These are phyloP conservation scores for Rachycentron canadum DNA, from an alignment of 2,797 vertebrate genomes.

Conservation along the genomic window DNA sequence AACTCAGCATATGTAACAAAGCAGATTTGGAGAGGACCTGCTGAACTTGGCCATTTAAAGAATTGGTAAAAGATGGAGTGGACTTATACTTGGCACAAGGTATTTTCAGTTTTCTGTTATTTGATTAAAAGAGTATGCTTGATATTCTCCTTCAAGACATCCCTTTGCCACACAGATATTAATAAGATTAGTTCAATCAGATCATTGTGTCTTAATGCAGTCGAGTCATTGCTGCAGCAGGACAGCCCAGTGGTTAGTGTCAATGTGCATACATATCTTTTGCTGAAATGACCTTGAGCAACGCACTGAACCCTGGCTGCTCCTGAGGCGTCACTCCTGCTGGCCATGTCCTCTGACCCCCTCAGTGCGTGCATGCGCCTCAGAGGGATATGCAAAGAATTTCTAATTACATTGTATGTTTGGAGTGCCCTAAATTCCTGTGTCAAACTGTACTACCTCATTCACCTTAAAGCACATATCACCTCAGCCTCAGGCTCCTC, in stretches of 20 bases:
- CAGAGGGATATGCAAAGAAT: constrained; percentile 72
- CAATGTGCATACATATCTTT: constrained; percentile 61
- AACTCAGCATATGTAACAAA: constrained; percentile 38
- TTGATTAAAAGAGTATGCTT: background rate
- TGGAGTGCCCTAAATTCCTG: constrained; percentile 60
- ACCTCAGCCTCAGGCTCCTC: constrained; percentile 38
- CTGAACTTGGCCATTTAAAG: constrained; percentile 47
- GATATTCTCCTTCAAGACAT: constrained; percentile 8
- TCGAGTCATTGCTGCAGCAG: constrained; percentile 25
- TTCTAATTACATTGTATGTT: constrained; percentile 69
- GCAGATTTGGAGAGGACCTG: constrained; percentile 35
- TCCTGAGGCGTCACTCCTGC: constrained; percentile 68
- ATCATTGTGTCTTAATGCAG: constrained; percentile 52
- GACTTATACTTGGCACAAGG: constrained; percentile 41
- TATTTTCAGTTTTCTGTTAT: constrained; percentile 10
- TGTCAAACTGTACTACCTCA: constrained; percentile 53
- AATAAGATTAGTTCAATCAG: constrained; percentile 51
- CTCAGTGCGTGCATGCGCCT: constrained; percentile 52
- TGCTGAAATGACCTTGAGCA: constrained; percentile 77
- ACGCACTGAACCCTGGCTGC: constrained; percentile 65
- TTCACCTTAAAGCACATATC: constrained; percentile 59
- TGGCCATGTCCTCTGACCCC: constrained; percentile 75
- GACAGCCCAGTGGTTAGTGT: constrained; percentile 64
- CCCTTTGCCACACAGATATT: constrained; percentile 28
- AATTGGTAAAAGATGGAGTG: constrained; percentile 71